Evolutionary conservation across 2,888 invertebrate species (phyloP).

Genomic region (Spialia ferax): DNA sequence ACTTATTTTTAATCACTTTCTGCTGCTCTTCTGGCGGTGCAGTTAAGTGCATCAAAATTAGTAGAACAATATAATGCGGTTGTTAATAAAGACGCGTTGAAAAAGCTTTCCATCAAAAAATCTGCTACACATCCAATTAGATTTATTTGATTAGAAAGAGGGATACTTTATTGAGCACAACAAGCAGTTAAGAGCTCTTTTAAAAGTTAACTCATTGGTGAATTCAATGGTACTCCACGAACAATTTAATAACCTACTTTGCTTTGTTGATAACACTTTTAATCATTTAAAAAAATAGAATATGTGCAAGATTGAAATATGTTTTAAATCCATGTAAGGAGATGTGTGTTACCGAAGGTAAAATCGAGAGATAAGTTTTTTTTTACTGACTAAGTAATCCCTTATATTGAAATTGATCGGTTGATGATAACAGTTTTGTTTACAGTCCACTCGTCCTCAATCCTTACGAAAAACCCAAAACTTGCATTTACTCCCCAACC

Average conservation of each 20-base stretch:
- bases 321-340: too few species aligned
- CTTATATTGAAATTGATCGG: too few species aligned
- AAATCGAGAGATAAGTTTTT: too few species aligned
- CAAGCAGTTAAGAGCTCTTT: not conserved
- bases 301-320: too few species aligned
- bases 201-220: not conserved
- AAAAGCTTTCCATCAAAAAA: not conserved
- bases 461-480: not conserved
- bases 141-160: too few species aligned
- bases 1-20: conserved; percentile 11
- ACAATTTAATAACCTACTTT: not conserved
- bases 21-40: not conserved
- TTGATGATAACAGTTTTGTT: too few species aligned
- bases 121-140: not conserved
- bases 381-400: too few species aligned
- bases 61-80: not conserved
- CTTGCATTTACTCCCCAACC: not conserved
- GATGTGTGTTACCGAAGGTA: too few species aligned
- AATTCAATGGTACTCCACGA: not conserved
- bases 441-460: not conserved
- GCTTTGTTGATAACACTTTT: not conserved
- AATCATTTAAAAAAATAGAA: not conserved
- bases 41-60: not conserved
- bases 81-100: not conserved
- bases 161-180: too few species aligned